Base-by-base conservation (phyloP, 2,888 invertebrate species). In the Stratiomys singularior region DNA sequence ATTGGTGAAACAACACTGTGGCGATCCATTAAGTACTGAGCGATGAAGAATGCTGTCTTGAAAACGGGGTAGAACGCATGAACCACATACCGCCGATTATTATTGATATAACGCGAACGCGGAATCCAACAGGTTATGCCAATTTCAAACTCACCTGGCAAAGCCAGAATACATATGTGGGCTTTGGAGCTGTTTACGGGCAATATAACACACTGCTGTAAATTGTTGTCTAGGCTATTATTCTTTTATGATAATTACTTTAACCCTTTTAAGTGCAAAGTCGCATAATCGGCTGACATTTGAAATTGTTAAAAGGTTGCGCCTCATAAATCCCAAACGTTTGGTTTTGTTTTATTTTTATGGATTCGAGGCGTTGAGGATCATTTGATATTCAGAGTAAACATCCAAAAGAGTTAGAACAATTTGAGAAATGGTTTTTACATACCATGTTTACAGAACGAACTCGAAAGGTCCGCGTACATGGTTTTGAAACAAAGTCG, bases 261-360 rank as follows among this genome's bases (percentile, higher is more conserved):
- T 52, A 52, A 52, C 52, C 52, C 52, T 52, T 52, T 52, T 52
- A 52, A 52, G 52, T 52, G 52, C 52, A 52, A 9, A 52, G 4
- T 9, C 44, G 7, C 52, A n/a, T 52, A 9, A 15, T n/a, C 52
- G 18, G 15, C 15, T 5, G 4, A 13, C 15, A 18, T n/a, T 52
- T 52, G 3, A 52, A 52, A 52, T 9, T 4, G 37, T 37, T 37
- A 15, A 52, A n/a, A n/a, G n/a, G 52, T n/a, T 18, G 52, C 18
- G 52, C 52, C 18, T 52, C 52, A 52, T 52, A 52, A 52, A 52
- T 52, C 52, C 15, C 15, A 52, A 13, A 4, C 52, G 4, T 9
- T 9, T 52, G 18, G n/a, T n/a, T n/a, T n/a, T n/a, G n/a, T n/a
- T n/a, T n/a, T n/a, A n/a, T n/a, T n/a, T n/a, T n/a, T n/a, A n/a